phyloP scores from a whole-genome alignment of 2,888 invertebrate genomes.

The Zaprionus bogoriensis region DNA sequence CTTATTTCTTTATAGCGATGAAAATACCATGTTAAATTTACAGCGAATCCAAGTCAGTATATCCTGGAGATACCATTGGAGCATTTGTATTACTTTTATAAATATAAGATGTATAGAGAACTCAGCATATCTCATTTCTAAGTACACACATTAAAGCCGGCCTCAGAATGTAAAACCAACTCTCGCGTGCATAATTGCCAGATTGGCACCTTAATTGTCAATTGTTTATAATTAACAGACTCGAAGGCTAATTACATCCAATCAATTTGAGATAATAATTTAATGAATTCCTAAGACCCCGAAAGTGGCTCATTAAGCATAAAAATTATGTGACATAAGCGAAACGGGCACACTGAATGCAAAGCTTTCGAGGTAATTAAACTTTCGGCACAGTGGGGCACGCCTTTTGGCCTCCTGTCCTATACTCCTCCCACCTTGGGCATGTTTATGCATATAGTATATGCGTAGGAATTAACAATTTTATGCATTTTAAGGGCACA shows the following conservation, averaged over 20 bases:
- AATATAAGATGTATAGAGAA: too few species aligned
- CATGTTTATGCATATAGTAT: slow-evolving; percentile 42
- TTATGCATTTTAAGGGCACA: slow-evolving; percentile 54
- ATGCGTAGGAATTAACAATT: slow-evolving; percentile 45
- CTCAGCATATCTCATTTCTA: too few species aligned
- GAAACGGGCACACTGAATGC: slow-evolving; percentile 15
- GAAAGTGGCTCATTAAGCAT: slow-evolving; percentile 46
- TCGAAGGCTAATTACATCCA: slow-evolving; percentile 25
- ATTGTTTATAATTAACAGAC: slow-evolving; percentile 18
- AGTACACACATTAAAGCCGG: too few species aligned
- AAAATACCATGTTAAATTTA: too few species aligned
- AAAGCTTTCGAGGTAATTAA: slow-evolving; percentile 65
- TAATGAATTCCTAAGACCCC: slow-evolving; percentile 37
- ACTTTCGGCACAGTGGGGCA: slow-evolving; percentile 15
- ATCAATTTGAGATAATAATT: slow-evolving; percentile 31
- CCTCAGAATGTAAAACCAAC: not conserved
- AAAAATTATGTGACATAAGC: slow-evolving; percentile 47
- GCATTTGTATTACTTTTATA: too few species aligned
- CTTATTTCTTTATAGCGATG: too few species aligned
- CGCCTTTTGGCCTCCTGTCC: not conserved
- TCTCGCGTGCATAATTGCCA: too few species aligned
- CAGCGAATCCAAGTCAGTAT: too few species aligned
- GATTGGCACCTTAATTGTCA: slow-evolving; percentile 6
- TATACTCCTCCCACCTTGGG: too few species aligned
- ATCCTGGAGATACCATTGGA: too few species aligned